Base-by-base conservation (phyloP, 2,797 vertebrate genomes). In the Pipistrellus kuhlii region DNA sequence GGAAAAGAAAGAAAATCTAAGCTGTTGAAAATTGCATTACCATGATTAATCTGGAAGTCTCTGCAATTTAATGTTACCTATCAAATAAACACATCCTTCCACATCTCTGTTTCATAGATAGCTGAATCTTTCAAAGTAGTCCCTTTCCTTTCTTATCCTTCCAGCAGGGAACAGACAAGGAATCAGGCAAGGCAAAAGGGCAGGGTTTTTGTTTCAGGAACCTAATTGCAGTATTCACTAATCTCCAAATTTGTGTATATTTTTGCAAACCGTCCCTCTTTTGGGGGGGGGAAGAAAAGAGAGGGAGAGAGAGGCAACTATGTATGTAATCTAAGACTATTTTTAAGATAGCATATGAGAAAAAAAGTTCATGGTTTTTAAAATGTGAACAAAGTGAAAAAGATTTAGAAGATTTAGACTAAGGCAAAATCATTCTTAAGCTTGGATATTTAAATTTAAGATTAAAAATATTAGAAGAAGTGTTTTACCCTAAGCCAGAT, bases 31-130 rank as follows among this genome's bases (percentile, higher is more conserved):
- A 93, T 76, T 86, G 41, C 21, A 88, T 68, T 46, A n/a, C 14
- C 20, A 46, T 87, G 76, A 96, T 95, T 89, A 87, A 94, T 89
- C 68, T 95, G 89, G 57, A 95, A 85, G 72, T 88, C 59, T 92
- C 72, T 87, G 51, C 35, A 91, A 78, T 91, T 85, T 93, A 87
- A 93, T 94, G 35, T 80, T 90, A 55, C 44, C 53, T 94, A 92
- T 85, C 73, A 90, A 66, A 96, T 94, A 91, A 96, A 85, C 64
- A 85, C 55, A 96, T 11, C 32, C 53, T 62, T 92, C 35, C 35
- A 73, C 10, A 55, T 48, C 44, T 83, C 78, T 81, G 15, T 93
- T 87, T 87, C 73, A 78, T 20, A 86, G 55, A 89, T 38, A 82
- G 32, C 59, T 95, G 72, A 69, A 77, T 76, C 66, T 88, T 96